Conservation (phyloP, 2,113 vertebrate genomes). For the Lepus europaeus region DNA sequence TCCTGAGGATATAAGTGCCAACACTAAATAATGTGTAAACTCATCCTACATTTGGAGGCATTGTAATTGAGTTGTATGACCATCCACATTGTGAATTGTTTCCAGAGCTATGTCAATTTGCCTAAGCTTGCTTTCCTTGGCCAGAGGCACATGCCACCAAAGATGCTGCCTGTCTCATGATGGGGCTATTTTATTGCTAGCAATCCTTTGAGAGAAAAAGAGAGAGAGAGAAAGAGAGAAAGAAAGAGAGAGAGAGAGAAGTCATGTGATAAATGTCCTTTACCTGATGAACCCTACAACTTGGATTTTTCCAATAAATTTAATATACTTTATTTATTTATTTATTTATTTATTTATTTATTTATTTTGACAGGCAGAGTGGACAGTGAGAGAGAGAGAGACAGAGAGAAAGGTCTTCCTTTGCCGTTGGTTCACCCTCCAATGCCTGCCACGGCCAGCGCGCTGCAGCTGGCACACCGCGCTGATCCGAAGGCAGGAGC, state of each 20-base stretch:
- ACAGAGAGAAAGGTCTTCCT: too few species aligned
- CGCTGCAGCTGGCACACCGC: too few species aligned
- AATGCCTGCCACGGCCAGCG: too few species aligned
- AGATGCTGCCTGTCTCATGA: not conserved
- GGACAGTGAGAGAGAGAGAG: too few species aligned
- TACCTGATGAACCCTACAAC: not conserved
- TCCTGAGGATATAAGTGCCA: not conserved
- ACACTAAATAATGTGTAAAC: not conserved
- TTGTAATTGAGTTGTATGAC: not conserved
- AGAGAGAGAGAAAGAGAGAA: too few species aligned
- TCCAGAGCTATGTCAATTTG: not conserved
- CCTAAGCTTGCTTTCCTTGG: not conserved
- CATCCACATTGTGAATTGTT: not conserved
- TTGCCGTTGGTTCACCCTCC: too few species aligned
- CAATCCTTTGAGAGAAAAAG: not conserved
- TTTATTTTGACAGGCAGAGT: too few species aligned
- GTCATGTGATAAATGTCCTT: not conserved
- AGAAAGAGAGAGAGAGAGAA: not conserved
- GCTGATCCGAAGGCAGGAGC: too few species aligned
- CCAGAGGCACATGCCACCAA: not conserved
- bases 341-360: too few species aligned
- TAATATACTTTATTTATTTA: not conserved
- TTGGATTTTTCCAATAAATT: not conserved
- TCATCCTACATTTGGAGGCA: not conserved
- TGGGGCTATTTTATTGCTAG: not conserved